Conservation (phyloP, 64 coral and sea anemone genomes). For the Porites australiensis region DNA sequence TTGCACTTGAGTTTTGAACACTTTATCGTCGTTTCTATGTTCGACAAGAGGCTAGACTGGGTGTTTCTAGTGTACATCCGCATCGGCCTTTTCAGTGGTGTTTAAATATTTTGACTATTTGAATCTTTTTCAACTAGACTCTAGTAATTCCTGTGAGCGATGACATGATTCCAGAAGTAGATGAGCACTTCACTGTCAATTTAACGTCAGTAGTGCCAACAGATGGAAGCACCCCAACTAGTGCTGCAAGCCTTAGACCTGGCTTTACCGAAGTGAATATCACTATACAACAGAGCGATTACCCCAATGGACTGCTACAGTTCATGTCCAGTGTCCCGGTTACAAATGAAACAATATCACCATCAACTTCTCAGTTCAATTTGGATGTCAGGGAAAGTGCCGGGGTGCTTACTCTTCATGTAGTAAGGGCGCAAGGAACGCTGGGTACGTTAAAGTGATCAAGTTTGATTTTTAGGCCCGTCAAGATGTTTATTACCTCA, state of each 20-base stretch:
- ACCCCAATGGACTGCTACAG: slow-evolving; percentile 89
- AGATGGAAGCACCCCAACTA: slow-evolving; percentile 89
- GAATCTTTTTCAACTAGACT: slow-evolving; percentile 22
- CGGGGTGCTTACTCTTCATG: slow-evolving; percentile 61
- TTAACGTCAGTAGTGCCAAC: slow-evolving; percentile 67
- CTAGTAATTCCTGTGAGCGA: slow-evolving; percentile 70
- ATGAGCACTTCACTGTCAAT: slow-evolving; percentile 73
- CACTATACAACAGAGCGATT: slow-evolving; percentile 79
- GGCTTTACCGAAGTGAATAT: slow-evolving; percentile 79
- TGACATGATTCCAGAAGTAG: slow-evolving; percentile 80
- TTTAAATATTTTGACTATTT: neutral
- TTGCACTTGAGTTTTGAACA: no score
- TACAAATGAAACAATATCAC: slow-evolving; percentile 55
- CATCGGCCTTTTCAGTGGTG: no score
- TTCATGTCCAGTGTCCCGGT: slow-evolving; percentile 60
- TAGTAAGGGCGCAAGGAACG: slow-evolving; percentile 81
- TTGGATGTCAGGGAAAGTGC: slow-evolving; percentile 82
- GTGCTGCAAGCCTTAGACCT: slow-evolving; percentile 85
- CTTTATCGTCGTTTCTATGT: no score
- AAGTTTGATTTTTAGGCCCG: no score
- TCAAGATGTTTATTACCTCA: neutral
- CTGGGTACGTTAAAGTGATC: slow-evolving; percentile 40
- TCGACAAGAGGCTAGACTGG: no score
- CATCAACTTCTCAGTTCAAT: slow-evolving; percentile 63
- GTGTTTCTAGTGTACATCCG: no score